Percentiles rank a stretch among this genome's conserved stretches.
Evolutionary conservation across 2,888 invertebrate genomes (phyloP).

Genomic region (Andrena dorsata): DNA sequence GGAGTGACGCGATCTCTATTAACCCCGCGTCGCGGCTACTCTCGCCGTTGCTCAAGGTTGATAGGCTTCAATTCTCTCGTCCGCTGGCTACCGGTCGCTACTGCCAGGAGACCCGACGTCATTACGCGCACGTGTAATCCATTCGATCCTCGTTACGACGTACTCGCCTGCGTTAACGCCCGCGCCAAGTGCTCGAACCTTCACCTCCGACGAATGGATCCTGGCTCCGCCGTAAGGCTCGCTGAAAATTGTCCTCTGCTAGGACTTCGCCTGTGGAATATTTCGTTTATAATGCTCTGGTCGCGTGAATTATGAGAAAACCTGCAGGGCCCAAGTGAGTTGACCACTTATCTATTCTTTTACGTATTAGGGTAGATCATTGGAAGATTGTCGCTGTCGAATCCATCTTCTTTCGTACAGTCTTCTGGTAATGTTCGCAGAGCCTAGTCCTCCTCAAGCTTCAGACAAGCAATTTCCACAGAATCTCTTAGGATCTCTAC

Average conservation of each 20-base stretch:
- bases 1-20: slow-evolving; percentile 81
- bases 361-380: no score
- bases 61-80: slow-evolving; percentile 74
- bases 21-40: slow-evolving; percentile 74
- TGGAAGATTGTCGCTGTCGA: no score
- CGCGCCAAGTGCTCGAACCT: slow-evolving; percentile 43
- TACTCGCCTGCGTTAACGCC: slow-evolving; percentile 66
- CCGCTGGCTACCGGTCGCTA: slow-evolving; percentile 67
- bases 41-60: slow-evolving; percentile 64
- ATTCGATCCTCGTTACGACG: slow-evolving; percentile 75
- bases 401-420: no score
- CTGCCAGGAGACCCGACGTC: slow-evolving; percentile 62
- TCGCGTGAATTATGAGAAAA: no score
- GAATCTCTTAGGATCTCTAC: neutral
- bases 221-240: neutral
- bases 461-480: neutral
- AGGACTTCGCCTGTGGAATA: no score
- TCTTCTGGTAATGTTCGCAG: no score
- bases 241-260: neutral
- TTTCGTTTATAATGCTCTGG: no score
- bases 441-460: no score
- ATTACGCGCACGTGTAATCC: slow-evolving; percentile 76
- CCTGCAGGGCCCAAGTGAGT: no score
- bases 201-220: slow-evolving; percentile 44
- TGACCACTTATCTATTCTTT: no score